Conservation (phyloP, 1,140 invertebrate species). For the Nasonia giraulti region DNA sequence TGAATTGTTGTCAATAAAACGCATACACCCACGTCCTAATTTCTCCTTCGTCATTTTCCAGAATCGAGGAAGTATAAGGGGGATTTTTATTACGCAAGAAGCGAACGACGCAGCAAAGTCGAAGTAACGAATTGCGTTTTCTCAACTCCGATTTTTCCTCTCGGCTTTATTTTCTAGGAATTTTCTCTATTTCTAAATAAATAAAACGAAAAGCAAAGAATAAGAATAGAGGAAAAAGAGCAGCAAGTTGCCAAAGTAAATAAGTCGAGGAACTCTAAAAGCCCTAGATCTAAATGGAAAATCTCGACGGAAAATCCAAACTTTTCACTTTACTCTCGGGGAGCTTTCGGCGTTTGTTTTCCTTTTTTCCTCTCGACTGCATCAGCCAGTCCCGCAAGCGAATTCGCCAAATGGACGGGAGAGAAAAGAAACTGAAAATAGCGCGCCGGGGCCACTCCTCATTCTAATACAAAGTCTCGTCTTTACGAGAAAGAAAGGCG, state of each 20-base stretch:
- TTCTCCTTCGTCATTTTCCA: not conserved
- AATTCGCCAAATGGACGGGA: conserved; percentile 43
- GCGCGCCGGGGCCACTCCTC: conserved; percentile 39
- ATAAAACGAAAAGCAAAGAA: not conserved
- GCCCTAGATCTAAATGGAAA: conserved; percentile 34
- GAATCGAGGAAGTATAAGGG: not conserved
- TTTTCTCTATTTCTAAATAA: conserved; percentile 21
- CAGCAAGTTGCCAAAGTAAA: conserved; percentile 25
- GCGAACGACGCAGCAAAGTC: not conserved
- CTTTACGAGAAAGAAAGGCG: conserved; percentile 48
- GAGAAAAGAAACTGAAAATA: conserved; percentile 44
- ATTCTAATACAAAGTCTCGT: conserved; percentile 52
- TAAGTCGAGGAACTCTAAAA: conserved; percentile 28
- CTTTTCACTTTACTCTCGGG: conserved; percentile 34
- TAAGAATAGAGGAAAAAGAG: not conserved
- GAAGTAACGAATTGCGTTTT: not conserved
- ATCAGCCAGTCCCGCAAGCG: not conserved
- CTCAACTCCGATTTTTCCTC: not conserved
- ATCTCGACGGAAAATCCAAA: conserved; percentile 35
- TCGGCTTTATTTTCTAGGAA: not conserved
- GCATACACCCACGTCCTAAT: not conserved
- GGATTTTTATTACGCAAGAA: not conserved
- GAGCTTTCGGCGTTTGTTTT: conserved; percentile 43
- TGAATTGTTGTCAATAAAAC: not conserved
- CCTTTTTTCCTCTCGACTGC: conserved; percentile 21